Evolutionary conservation across 1,140 invertebrate species (phyloP), one percentile per base, ranked within the genome.

Genomic region (Macrocentrus cingulum): DNA sequence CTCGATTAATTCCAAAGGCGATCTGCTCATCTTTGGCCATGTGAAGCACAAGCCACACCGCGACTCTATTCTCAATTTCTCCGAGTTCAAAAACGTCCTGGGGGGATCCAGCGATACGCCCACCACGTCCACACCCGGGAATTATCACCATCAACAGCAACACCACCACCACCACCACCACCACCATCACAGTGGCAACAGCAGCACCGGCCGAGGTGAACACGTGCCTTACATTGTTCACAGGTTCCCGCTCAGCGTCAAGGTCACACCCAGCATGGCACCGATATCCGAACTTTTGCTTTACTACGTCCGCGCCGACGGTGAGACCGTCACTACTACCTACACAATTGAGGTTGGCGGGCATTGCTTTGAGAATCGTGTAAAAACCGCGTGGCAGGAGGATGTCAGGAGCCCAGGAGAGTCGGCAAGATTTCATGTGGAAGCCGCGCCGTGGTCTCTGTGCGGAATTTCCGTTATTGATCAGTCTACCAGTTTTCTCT

Each of bases 231-330:
- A 56, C 22, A 45, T 45, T 22, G 53, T 56, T n/a, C 53, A 56
- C 16, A 74, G 74, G 42, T 80, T 78, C 18, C 76, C 77, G 0
- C 58, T 79, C 8, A 79, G 71, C 32, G 77, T 76, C 1, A 79
- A 74, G 59, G 83, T 88, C 52, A 82, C 83, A 51, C 81, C 87
- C n/a, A 84, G 84, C 46, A 90, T 90, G 88, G 87, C 87, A 1
- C 87, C 88, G 0, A 78, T 87, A 0, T 88, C 87, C 41, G 85
- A 88, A 64, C 77, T 93, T 0, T 74, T 92, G 1, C 83, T 91
- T 2, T 92, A 91, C 67, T 91, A 91, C 74, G 84, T 91, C 8
- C 85, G 88, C 5, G 78, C 84, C 8, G 85, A 87, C 32, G 87
- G 87, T 0, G 90, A 92, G 68, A 84, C 86, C 0, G 86, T 92